These are phyloP conservation scores for Lindbergichthys nudifrons DNA, from an alignment of 2,797 vertebrate species.

Conservation along the genomic window DNA sequence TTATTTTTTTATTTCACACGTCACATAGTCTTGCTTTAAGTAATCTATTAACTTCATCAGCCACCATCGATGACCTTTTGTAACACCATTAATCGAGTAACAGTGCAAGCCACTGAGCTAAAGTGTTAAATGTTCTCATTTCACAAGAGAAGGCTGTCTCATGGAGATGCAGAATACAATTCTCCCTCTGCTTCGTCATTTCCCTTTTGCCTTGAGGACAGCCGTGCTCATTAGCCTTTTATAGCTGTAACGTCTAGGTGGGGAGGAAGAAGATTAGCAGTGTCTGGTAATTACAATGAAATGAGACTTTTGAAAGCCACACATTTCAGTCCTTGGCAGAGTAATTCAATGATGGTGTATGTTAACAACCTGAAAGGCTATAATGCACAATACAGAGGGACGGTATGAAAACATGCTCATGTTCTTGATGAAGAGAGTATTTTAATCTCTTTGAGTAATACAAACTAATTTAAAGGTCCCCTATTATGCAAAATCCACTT, in stretches of 20 bases:
- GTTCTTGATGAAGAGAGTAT: background rate
- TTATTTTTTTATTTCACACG: background rate
- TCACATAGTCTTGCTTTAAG: background rate
- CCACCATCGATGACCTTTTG: background rate
- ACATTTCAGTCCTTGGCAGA: slow-evolving; percentile 1
- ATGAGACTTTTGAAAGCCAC: slow-evolving; percentile 8
- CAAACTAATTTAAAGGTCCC: background rate
- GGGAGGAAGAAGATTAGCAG: background rate
- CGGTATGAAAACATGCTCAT: background rate
- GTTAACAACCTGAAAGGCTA: background rate
- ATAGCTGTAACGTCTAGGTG: background rate
- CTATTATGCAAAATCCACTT: too few relatives aligned
- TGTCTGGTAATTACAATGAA: slow-evolving; percentile 7
- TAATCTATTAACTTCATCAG: background rate
- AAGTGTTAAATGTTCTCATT: background rate
- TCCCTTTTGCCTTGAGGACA: slow-evolving; percentile 13
- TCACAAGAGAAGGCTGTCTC: background rate
- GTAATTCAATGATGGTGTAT: background rate
- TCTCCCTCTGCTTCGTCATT: slow-evolving; percentile 11
- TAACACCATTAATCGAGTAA: background rate
- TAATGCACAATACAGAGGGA: background rate
- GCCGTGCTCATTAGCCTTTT: slow-evolving; percentile 16
- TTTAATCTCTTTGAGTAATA: slow-evolving; percentile 1
- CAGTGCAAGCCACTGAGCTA: background rate
- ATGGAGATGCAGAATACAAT: slow-evolving; percentile 2